Evolutionary conservation across 1,140 invertebrate species (phyloP), one percentile per base, ranked within the genome.

Genomic region (Sycophaga agraensis): DNA sequence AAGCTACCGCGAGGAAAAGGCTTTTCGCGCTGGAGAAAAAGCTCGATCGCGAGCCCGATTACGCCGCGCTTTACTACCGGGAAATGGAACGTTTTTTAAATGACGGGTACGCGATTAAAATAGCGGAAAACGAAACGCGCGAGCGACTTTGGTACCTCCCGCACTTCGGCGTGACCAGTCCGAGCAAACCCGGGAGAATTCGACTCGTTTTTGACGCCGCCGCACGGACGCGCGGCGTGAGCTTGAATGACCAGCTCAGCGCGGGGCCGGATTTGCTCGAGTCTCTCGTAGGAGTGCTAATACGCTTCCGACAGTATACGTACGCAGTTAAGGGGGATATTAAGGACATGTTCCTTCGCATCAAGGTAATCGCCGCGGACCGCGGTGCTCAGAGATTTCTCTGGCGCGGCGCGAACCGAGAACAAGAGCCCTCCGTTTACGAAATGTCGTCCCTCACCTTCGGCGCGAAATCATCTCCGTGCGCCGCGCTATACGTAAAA

Each of bases 261-360:
- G n/a, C n/a, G n/a, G 76, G 72, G 0, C 75, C 73, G 0, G 71
- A 74, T 43, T 43, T 73, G 5, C 39, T 68, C 1, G 31, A 69
- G 4, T 66, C 68, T 2, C 58, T 75, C 4, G 8, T 66, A 11
- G 71, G 65, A 0, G 68, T 74, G n/a, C 14, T 76, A 2, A 66
- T 74, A n/a, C 62, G 70, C 7, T 77, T 78, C 43, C 35, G 74
- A 3, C 48, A 68, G 49, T 49, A 62, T 17, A 9, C 9, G 3
- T 51, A 73, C 6, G 72, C 70, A 1, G 59, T 73, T 9, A 59
- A 9, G 7, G 68, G 59, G 19, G 71, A 76, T 49, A 77, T 78
- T 0, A 31, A 55, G 17, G 78, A 77, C 9, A 80, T 78, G 76
- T 80, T 80, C 28, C 51, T 77, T 0, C 69, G 65, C 35, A 37